Evolutionary conservation across 2,113 vertebrate genomes (phyloP).

Genomic region (Burhinus bistriatus): DNA sequence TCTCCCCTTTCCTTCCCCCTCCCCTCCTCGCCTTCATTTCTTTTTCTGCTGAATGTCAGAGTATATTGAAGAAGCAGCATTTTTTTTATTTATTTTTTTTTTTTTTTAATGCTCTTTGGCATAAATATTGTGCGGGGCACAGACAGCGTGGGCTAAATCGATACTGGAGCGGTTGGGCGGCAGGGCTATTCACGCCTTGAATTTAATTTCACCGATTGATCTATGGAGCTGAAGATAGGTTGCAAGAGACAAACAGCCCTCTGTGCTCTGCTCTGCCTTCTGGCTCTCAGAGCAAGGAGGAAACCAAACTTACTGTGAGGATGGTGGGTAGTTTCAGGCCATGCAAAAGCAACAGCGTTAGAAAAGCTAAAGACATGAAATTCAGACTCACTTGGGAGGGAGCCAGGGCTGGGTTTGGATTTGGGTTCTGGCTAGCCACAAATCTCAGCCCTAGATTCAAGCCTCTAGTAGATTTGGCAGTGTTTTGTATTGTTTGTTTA

Average conservation of each 20-base stretch:
- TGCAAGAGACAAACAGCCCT: conserved; percentile 1
- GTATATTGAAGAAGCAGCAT: not conserved
- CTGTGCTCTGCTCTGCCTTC: not conserved
- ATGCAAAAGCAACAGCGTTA: not conserved
- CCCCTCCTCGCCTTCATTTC: not conserved
- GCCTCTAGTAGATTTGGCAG: not conserved
- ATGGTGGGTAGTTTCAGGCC: not conserved
- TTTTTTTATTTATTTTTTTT: not conserved
- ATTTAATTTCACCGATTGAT: conserved; percentile 45
- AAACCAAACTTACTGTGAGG: not conserved
- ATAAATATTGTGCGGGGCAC: not conserved
- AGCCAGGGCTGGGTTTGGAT: not conserved
- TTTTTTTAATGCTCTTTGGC: not conserved
- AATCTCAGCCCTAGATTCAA: not conserved
- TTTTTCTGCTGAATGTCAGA: not conserved
- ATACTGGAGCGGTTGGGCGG: not conserved
- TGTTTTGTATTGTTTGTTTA: not conserved
- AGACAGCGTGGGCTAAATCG: not conserved
- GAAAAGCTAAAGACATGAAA: not conserved
- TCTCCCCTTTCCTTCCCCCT: not conserved
- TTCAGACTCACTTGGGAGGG: not conserved
- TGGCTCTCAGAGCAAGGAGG: not conserved
- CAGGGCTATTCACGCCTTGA: not conserved
- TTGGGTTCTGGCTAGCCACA: not conserved
- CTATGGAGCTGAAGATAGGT: not conserved